These are phyloP conservation scores for Peromyscus aztecus DNA, from an alignment of 2,797 vertebrate genomes.

Conservation along the genomic window DNA sequence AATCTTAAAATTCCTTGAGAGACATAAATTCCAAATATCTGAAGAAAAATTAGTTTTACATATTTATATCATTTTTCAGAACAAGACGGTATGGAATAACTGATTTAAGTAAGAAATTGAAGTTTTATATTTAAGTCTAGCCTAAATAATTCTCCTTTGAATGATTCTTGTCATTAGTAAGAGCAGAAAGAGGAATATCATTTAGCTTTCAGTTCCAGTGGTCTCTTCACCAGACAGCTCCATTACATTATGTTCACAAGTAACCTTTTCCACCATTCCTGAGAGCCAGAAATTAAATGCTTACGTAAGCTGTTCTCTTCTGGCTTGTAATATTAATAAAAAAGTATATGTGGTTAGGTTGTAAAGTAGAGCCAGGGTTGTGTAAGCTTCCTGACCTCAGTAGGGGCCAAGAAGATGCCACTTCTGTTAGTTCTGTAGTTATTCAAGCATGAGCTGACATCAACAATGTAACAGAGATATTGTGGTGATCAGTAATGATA, in stretches of 20 bases:
- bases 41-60: background rate
- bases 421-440: background rate
- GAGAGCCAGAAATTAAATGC: background rate
- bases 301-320: background rate
- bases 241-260: background rate
- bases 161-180: background rate
- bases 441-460: background rate
- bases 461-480: background rate
- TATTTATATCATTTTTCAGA: constrained; percentile 11
- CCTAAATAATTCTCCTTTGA: background rate
- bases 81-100: background rate
- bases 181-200: background rate
- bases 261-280: background rate
- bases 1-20: background rate
- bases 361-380: background rate
- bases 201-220: background rate
- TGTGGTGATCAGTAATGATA: background rate
- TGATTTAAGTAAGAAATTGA: background rate
- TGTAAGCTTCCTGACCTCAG: background rate
- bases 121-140: constrained; percentile 26
- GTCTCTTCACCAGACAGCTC: background rate
- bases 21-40: background rate
- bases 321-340: background rate
- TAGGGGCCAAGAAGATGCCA: fast-evolving
- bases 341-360: background rate